A percentile compares a stretch with the other conserved stretches of the same genome.
phyloP scores from a whole-genome alignment of 1,140 invertebrate genomes.

The Hyposmocoma kahamanoa region DNA sequence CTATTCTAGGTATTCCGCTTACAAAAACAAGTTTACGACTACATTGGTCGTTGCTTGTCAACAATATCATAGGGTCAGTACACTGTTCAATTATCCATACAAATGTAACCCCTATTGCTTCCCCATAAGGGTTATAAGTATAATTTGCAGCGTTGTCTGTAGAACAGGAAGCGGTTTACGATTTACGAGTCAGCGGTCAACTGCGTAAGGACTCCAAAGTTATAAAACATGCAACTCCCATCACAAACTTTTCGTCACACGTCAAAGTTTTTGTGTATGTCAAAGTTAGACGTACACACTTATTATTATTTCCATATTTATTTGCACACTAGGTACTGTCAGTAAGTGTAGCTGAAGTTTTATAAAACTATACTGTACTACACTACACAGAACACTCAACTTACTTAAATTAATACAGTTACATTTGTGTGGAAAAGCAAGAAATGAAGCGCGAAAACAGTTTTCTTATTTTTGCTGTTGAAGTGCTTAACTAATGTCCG shows the following conservation, averaged over 20 bases:
- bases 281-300: neutral
- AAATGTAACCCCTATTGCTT: neutral
- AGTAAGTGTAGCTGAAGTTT: too few species aligned
- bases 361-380: too few species aligned
- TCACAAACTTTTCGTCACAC: conserved; percentile 12
- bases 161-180: neutral
- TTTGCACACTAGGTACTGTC: too few species aligned
- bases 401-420: too few species aligned
- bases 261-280: neutral
- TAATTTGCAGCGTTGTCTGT: neutral
- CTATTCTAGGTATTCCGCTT: neutral
- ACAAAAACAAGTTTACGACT: neutral
- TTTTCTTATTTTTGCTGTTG: too few species aligned
- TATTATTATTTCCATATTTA: too few species aligned
- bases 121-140: neutral
- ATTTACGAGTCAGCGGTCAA: neutral
- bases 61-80: neutral
- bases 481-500: too few species aligned
- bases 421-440: too few species aligned
- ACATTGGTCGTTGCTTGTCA: neutral
- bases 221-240: conserved; percentile 9
- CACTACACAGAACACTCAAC: too few species aligned
- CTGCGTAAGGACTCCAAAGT: conserved; percentile 6
- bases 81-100: neutral
- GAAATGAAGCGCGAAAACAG: too few species aligned